Conservation (phyloP, 30 jellyfish, hydroid and myxozoan species). For the Aurelia sp. region DNA sequence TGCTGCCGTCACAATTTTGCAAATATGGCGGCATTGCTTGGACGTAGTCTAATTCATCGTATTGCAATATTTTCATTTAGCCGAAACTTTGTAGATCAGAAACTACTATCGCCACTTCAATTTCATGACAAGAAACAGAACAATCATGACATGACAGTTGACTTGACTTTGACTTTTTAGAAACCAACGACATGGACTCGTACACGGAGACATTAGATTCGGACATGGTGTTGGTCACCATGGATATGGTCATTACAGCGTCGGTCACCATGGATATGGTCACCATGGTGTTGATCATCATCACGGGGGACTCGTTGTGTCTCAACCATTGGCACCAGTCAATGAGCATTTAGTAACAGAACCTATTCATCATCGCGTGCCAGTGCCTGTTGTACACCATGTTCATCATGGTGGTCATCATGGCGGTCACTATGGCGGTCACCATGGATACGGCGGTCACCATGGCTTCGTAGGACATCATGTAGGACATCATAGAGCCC, state of each 20-base stretch:
- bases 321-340: slow-evolving; percentile 51
- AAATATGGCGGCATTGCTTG: too few relatives aligned
- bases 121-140: too few relatives aligned
- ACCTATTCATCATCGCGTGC: slow-evolving; percentile 42
- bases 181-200: slow-evolving; percentile 68
- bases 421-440: slow-evolving; percentile 62
- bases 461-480: slow-evolving; percentile 33
- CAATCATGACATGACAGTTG: background rate
- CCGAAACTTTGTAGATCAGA: too few relatives aligned
- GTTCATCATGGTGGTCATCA: slow-evolving; percentile 44
- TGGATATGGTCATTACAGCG: slow-evolving; percentile 5
- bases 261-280: slow-evolving; percentile 22
- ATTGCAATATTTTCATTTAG: too few relatives aligned
- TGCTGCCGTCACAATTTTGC: too few relatives aligned
- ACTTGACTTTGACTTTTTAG: slow-evolving; percentile 9
- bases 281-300: slow-evolving; percentile 10
- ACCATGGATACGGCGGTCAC: slow-evolving; percentile 47
- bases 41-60: too few relatives aligned
- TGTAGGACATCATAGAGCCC: slow-evolving; percentile 22
- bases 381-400: slow-evolving; percentile 36
- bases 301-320: slow-evolving; percentile 21
- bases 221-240: slow-evolving; percentile 30
- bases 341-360: slow-evolving; percentile 51
- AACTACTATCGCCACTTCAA: too few relatives aligned
- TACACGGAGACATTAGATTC: slow-evolving; percentile 36